phyloP scores from a whole-genome alignment of 1,140 invertebrate species.

The Trypoxylus dichotomus region DNA sequence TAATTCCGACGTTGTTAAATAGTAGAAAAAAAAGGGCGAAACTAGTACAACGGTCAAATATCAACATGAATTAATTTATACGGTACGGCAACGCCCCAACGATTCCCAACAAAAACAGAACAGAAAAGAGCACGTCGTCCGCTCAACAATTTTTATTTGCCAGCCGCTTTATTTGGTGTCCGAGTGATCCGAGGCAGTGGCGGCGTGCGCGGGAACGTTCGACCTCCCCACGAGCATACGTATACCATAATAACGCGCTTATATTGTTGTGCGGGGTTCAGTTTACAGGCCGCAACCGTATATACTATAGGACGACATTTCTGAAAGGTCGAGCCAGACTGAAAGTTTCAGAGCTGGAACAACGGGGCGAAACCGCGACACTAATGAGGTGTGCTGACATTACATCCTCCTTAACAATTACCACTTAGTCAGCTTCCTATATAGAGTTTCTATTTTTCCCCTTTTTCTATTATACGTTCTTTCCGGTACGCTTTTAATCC shows the following conservation, averaged over 20 bases:
- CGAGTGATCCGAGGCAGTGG: background rate
- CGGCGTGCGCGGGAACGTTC: background rate
- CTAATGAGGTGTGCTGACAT: constrained; percentile 46
- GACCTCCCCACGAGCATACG: background rate
- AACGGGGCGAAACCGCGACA: constrained; percentile 33
- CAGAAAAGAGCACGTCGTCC: constrained; percentile 26
- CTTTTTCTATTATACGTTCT: background rate
- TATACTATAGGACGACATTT: constrained; percentile 38
- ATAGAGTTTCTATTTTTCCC: constrained; percentile 11
- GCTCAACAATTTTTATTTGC: constrained; percentile 14
- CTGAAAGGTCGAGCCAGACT: constrained; percentile 36
- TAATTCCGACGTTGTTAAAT: background rate
- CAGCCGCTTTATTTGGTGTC: constrained; percentile 13
- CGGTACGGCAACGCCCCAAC: constrained; percentile 21
- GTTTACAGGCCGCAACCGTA: constrained; percentile 22
- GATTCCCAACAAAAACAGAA: constrained; percentile 28
- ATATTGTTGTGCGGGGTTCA: constrained; percentile 27
- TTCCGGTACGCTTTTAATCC: constrained; percentile 7
- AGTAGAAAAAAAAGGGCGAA: background rate
- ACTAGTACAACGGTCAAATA: constrained; percentile 27
- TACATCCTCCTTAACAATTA: constrained; percentile 41
- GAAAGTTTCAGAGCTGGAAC: constrained; percentile 25
- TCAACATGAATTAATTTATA: constrained; percentile 38
- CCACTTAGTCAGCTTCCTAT: constrained; percentile 31
- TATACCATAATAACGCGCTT: background rate